phyloP scores from a whole-genome alignment of 2,113 vertebrate genomes.

The Melanerpes formicivorus region DNA sequence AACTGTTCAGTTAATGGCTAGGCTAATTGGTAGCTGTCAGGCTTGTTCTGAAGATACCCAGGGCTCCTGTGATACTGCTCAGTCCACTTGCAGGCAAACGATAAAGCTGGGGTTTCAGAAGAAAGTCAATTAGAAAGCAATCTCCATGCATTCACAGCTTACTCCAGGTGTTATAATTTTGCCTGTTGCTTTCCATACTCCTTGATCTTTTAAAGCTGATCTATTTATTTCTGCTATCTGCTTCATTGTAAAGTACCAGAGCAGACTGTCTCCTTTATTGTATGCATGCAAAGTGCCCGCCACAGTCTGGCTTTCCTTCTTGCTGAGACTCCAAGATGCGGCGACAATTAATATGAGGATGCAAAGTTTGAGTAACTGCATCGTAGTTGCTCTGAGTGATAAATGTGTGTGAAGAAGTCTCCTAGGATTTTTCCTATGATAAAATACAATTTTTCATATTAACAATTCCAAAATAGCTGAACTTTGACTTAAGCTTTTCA shows the following conservation, averaged over 20 bases:
- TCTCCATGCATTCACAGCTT: background rate
- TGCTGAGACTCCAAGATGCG: slow-evolving; percentile 20
- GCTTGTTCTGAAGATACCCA: background rate
- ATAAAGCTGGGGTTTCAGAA: background rate
- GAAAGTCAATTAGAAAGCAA: background rate
- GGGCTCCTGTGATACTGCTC: background rate
- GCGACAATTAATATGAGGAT: background rate
- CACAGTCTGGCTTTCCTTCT: background rate
- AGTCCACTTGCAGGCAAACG: background rate
- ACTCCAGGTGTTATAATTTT: background rate
- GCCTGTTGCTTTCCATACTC: background rate
- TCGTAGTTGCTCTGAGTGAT: background rate
- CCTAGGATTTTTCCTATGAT: background rate
- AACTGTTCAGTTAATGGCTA: background rate
- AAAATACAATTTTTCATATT: slow-evolving; percentile 38
- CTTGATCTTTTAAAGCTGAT: background rate
- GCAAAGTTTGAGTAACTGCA: slow-evolving; percentile 45
- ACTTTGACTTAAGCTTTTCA: slow-evolving; percentile 17
- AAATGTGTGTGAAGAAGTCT: background rate
- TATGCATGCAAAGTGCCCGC: accelerated
- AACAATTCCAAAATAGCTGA: slow-evolving; percentile 38
- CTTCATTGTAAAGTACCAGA: background rate
- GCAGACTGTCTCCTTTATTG: background rate
- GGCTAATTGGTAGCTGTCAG: slow-evolving; percentile 27
- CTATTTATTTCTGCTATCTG: slow-evolving; percentile 8